A percentile compares a stretch with the other conserved stretches of the same genome.
phyloP scores from a whole-genome alignment of 1,140 invertebrate species.

The Drosophila navojoa region DNA sequence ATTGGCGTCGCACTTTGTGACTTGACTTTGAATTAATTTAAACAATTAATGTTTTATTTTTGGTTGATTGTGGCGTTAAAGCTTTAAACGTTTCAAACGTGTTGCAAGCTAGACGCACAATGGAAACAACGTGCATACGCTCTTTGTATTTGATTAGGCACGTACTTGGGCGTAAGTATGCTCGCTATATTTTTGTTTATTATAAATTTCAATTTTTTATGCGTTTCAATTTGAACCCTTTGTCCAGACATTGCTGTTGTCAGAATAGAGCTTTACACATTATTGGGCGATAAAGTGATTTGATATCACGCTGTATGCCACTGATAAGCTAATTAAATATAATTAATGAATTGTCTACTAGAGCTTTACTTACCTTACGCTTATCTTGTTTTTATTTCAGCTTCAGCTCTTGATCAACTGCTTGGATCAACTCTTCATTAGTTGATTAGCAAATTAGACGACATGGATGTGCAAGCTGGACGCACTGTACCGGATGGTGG shows the following conservation, averaged over 20 bases:
- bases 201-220: not conserved
- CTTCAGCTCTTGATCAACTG: slow-evolving; percentile 3
- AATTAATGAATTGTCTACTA: slow-evolving; percentile 23
- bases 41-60: slow-evolving; percentile 61
- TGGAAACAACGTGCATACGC: slow-evolving; percentile 17
- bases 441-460: not conserved
- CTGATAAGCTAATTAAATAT: slow-evolving; percentile 41
- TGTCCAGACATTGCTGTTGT: not conserved
- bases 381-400: slow-evolving; percentile 19
- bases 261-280: slow-evolving; percentile 2
- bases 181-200: slow-evolving; percentile 20
- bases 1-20: slow-evolving; percentile 22
- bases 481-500: slow-evolving; percentile 86
- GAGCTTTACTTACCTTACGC: slow-evolving; percentile 6
- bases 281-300: slow-evolving; percentile 9
- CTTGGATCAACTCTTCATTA: slow-evolving; percentile 1
- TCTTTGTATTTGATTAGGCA: slow-evolving; percentile 4
- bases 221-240: slow-evolving; percentile 1
- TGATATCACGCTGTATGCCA: slow-evolving; percentile 22
- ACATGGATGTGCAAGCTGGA: slow-evolving; percentile 39
- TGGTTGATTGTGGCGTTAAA: slow-evolving; percentile 33
- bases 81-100: slow-evolving; percentile 11
- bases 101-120: slow-evolving; percentile 11
- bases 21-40: slow-evolving; percentile 58
- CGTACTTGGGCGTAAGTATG: not conserved